A percentile compares a stretch with the other conserved stretches of the same genome.
These are phyloP conservation scores for Cynodonichthys magdalenae DNA, from an alignment of 2,797 vertebrate genomes.

Conservation along the genomic window DNA sequence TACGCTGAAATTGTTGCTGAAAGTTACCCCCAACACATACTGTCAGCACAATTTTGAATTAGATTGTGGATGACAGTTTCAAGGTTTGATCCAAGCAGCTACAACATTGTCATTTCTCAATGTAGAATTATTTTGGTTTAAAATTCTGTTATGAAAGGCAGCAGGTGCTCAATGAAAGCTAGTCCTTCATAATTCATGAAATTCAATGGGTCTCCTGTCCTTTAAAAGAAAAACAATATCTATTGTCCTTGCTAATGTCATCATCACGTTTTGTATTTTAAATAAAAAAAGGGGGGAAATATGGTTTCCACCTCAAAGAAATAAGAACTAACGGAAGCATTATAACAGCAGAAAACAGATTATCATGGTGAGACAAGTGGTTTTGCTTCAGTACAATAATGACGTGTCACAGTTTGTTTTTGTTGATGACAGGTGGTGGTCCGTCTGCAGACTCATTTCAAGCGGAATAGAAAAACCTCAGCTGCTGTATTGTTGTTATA, in stretches of 20 bases:
- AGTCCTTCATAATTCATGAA: not conserved
- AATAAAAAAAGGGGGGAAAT: constrained; percentile 78
- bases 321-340: constrained; percentile 71
- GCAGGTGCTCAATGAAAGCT: too few relatives aligned
- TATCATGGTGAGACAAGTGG: constrained; percentile 61
- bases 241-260: constrained; percentile 76
- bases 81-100: too few relatives aligned
- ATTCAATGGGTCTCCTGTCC: not conserved
- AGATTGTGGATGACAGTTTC: too few relatives aligned
- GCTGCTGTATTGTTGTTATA: constrained; percentile 43
- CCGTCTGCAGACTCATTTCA: constrained; percentile 56
- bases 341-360: constrained; percentile 61
- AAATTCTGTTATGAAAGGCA: too few relatives aligned
- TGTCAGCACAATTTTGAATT: too few relatives aligned
- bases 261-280: constrained; percentile 78
- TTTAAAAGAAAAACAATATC: constrained; percentile 29
- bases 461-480: constrained; percentile 49
- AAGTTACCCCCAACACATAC: too few relatives aligned
- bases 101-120: too few relatives aligned
- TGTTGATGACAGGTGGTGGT: constrained; percentile 62
- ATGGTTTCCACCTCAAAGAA: constrained; percentile 70
- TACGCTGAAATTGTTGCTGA: too few relatives aligned
- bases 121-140: too few relatives aligned
- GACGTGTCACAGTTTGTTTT: constrained; percentile 70
- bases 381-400: constrained; percentile 73